These are phyloP conservation scores for Teleopsis dalmanni DNA, from an alignment of 1,140 invertebrate genomes.

Conservation along the genomic window DNA sequence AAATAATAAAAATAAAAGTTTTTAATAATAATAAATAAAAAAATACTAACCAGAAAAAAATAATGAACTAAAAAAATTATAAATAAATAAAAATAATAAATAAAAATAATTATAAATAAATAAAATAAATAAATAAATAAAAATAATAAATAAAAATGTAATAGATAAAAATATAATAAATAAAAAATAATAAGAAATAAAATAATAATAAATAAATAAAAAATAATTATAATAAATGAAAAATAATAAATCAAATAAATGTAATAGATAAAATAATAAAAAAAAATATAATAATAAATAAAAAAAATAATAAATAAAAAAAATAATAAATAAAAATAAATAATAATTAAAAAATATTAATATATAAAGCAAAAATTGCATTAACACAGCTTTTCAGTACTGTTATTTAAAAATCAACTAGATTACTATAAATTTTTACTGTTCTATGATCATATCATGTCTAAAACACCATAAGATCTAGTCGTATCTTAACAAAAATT, in stretches of 20 bases:
- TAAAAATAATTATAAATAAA: background rate
- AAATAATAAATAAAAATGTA: background rate
- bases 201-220: background rate
- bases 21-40: background rate
- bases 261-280: background rate
- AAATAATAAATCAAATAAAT: background rate
- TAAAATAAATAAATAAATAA: background rate
- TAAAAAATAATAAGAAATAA: background rate
- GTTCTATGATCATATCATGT: too few species aligned
- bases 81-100: background rate
- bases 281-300: background rate
- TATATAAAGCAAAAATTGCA: background rate
- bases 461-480: too few species aligned
- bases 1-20: background rate
- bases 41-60: background rate
- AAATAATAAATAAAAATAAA: background rate
- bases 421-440: too few species aligned
- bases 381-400: too few species aligned
- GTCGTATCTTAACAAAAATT: too few species aligned
- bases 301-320: background rate
- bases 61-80: background rate
- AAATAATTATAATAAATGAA: background rate
- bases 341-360: background rate
- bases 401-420: too few species aligned
- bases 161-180: background rate